phyloP scores from a whole-genome alignment of 2,888 invertebrate species.

The Sericinus montela region DNA sequence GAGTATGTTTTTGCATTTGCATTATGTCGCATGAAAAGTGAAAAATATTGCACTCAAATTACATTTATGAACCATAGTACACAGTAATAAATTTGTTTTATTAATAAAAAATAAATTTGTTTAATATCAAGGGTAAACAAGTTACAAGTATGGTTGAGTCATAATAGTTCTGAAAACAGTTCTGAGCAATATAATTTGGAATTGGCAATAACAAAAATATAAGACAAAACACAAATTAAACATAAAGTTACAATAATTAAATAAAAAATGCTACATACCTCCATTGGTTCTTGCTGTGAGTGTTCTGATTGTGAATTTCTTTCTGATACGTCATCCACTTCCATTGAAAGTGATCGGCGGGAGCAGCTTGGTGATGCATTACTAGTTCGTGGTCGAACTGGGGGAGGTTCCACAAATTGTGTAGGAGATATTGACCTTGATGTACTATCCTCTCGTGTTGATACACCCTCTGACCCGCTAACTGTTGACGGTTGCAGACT shows the following conservation, averaged over 20 bases:
- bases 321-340: slow-evolving; percentile 70
- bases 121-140: no score
- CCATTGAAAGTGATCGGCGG: slow-evolving; percentile 68
- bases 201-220: no score
- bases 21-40: no score
- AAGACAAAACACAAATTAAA: no score
- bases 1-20: no score
- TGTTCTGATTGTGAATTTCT: slow-evolving; percentile 65
- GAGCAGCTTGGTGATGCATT: slow-evolving; percentile 72
- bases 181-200: no score
- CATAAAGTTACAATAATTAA: not conserved
- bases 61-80: no score
- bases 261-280: slow-evolving; percentile 36
- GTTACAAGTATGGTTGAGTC: no score
- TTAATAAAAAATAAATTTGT: no score
- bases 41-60: no score
- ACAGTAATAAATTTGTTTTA: no score
- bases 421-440: slow-evolving; percentile 68
- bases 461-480: slow-evolving; percentile 53
- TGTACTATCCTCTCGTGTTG: slow-evolving; percentile 63
- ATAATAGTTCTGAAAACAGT: no score
- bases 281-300: slow-evolving; percentile 63
- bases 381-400: slow-evolving; percentile 53
- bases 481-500: slow-evolving; percentile 61
- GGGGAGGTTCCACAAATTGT: slow-evolving; percentile 70